These are phyloP conservation scores for Hycleus phaleratus DNA, from an alignment of 1,140 invertebrate genomes.

Conservation along the genomic window DNA sequence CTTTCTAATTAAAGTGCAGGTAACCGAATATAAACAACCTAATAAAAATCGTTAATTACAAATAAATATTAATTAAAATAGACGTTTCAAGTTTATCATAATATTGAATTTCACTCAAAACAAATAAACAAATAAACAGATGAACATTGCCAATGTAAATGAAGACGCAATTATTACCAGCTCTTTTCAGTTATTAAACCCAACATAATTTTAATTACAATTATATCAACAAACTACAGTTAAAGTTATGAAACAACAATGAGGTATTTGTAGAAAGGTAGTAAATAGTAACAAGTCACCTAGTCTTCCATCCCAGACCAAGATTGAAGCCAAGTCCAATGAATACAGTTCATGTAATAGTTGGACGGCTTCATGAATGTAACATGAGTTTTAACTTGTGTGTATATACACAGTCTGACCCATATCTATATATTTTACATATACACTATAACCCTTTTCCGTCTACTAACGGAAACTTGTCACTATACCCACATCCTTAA, in stretches of 20 bases:
- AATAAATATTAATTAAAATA: constrained; percentile 1
- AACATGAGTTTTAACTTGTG: constrained; percentile 15
- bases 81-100: too few species aligned
- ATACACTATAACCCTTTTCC: too few species aligned
- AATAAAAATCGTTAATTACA: neutral
- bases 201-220: neutral
- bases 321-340: constrained; percentile 3
- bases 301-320: too few species aligned
- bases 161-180: neutral
- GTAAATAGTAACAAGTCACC: neutral
- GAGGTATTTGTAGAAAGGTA: constrained; percentile 3
- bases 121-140: neutral
- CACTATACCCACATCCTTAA: too few species aligned
- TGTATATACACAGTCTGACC: neutral
- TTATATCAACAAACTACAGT: neutral
- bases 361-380: constrained; percentile 16
- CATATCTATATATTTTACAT: neutral
- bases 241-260: constrained; percentile 3
- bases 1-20: too few species aligned
- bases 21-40: too few species aligned
- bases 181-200: neutral
- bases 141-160: neutral
- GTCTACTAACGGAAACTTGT: too few species aligned
- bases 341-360: constrained; percentile 7
- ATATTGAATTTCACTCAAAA: neutral